Conservation (phyloP, 2,113 vertebrate genomes). For the Mirza zaza region DNA sequence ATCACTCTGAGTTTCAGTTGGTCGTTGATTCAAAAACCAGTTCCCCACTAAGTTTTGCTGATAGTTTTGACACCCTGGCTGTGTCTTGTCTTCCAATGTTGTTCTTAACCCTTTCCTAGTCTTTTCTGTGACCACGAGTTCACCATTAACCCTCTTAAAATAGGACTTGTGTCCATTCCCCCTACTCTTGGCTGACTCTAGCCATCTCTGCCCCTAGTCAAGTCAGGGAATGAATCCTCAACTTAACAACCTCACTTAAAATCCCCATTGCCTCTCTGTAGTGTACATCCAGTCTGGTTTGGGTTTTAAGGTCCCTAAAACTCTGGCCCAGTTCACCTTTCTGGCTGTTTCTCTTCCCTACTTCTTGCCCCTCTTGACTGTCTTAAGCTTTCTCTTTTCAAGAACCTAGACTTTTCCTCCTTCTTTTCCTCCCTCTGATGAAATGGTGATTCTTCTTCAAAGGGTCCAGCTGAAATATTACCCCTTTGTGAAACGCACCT, state of each 20-base stretch:
- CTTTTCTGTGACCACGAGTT: background rate
- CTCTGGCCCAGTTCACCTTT: background rate
- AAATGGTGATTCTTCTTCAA: background rate
- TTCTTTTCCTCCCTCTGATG: background rate
- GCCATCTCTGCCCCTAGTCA: background rate
- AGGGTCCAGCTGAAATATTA: background rate
- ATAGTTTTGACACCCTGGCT: background rate
- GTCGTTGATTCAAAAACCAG: background rate
- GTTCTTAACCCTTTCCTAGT: background rate
- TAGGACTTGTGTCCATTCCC: background rate
- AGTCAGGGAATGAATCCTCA: background rate
- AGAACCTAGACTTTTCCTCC: background rate
- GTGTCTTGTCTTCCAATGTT: background rate
- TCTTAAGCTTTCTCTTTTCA: background rate
- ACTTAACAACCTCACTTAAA: background rate
- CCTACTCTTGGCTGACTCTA: background rate
- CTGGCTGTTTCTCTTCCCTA: background rate
- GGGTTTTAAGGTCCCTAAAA: background rate
- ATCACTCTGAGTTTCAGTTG: background rate
- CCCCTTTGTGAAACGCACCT: background rate
- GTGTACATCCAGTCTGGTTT: background rate
- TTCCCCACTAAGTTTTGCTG: background rate
- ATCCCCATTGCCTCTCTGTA: background rate
- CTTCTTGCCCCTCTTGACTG: background rate
- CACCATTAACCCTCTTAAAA: background rate